Conservation (phyloP, 1,140 invertebrate genomes). For the Idris sp. region DNA sequence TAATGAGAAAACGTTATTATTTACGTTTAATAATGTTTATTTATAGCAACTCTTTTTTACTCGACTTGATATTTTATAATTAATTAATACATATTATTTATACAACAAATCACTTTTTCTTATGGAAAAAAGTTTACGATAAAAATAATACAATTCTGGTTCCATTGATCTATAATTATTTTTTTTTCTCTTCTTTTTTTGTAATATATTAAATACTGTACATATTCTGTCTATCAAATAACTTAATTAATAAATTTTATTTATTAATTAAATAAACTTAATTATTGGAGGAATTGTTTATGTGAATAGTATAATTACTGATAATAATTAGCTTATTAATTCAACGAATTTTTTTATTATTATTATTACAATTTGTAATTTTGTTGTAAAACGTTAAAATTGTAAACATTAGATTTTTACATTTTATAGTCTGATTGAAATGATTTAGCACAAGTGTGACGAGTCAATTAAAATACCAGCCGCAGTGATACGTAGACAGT, state of each 20-base stretch:
- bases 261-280: no score
- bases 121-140: slow-evolving; percentile 1
- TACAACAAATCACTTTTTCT: slow-evolving; percentile 24
- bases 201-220: no score
- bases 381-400: no score
- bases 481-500: slow-evolving; percentile 41
- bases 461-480: slow-evolving; percentile 53
- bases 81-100: slow-evolving; percentile 51
- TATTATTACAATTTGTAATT: no score
- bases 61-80: slow-evolving; percentile 16
- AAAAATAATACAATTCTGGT: slow-evolving; percentile 28
- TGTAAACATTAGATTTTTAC: no score
- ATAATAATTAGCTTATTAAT: no score
- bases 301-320: no score
- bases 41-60: slow-evolving; percentile 19
- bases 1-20: slow-evolving; percentile 46
- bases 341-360: no score
- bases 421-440: slow-evolving; percentile 23
- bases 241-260: slow-evolving; percentile 6
- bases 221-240: slow-evolving; percentile 5
- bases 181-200: no score
- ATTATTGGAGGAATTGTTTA: no score
- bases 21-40: slow-evolving; percentile 40
- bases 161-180: no score
- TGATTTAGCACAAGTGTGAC: slow-evolving; percentile 40